Percentiles rank a stretch among this genome's conserved stretches.
These are phyloP conservation scores for Pimephales promelas DNA, from an alignment of 2,113 vertebrate species.

Conservation along the genomic window DNA sequence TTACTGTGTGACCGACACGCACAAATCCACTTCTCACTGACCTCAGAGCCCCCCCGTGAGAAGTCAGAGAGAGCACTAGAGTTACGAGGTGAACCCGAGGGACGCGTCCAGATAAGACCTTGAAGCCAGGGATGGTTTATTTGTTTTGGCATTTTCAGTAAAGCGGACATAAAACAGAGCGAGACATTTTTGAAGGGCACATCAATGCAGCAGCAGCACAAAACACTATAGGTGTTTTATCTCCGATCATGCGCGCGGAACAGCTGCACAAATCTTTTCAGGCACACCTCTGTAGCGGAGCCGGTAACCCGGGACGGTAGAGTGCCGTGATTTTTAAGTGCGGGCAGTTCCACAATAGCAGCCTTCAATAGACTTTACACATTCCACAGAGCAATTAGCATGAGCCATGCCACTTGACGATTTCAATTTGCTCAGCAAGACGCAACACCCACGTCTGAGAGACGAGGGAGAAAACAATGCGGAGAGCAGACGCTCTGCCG, in stretches of 20 bases:
- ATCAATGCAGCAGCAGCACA: constrained; percentile 18
- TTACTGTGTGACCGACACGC: background rate
- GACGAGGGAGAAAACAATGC: constrained; percentile 41
- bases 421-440: constrained; percentile 59
- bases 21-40: constrained; percentile 20
- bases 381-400: constrained; percentile 49
- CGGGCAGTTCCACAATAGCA: constrained; percentile 29
- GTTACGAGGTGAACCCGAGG: constrained; percentile 37
- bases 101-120: constrained; percentile 32
- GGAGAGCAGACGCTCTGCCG: constrained; percentile 40
- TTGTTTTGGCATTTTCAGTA: constrained; percentile 39
- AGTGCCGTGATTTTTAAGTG: background rate
- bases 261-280: constrained; percentile 25
- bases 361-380: constrained; percentile 40
- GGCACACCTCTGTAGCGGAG: background rate
- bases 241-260: constrained; percentile 1
- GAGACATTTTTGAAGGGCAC: constrained; percentile 26
- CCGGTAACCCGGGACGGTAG: background rate
- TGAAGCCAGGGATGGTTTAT: constrained; percentile 13
- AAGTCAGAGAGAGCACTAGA: constrained; percentile 38
- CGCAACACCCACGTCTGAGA: constrained; percentile 50
- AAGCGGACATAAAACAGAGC: constrained; percentile 39
- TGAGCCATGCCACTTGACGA: constrained; percentile 43
- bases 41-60: constrained; percentile 9
- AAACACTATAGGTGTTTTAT: constrained; percentile 13